Conservation (phyloP, 2,888 invertebrate species). For the Drosophila kokeensis region DNA sequence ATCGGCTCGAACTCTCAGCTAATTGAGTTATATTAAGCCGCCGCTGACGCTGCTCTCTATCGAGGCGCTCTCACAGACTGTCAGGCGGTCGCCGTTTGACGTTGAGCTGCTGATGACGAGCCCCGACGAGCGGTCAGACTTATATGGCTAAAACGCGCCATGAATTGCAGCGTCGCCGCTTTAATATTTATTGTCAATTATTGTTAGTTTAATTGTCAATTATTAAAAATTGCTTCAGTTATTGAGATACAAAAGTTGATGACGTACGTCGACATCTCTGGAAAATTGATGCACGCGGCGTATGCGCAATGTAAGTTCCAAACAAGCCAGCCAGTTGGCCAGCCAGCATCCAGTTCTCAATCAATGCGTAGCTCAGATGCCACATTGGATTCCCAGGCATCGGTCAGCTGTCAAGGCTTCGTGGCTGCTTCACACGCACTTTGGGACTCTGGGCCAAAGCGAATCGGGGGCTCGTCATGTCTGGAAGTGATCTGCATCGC, state of each 20-base stretch:
- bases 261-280: slow-evolving; percentile 34
- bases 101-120: slow-evolving; percentile 40
- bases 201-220: slow-evolving; percentile 79
- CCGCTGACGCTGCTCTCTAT: slow-evolving; percentile 30
- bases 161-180: slow-evolving; percentile 67
- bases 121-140: slow-evolving; percentile 41
- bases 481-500: slow-evolving; percentile 42
- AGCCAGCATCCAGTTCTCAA: slow-evolving; percentile 40
- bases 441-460: background rate
- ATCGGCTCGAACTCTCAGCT: slow-evolving; percentile 54
- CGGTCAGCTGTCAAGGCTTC: slow-evolving; percentile 54
- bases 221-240: slow-evolving; percentile 68
- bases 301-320: slow-evolving; percentile 57
- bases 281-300: slow-evolving; percentile 57
- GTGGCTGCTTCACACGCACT: slow-evolving; percentile 51
- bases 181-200: slow-evolving; percentile 80
- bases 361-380: slow-evolving; percentile 74
- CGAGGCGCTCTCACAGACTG: slow-evolving; percentile 72
- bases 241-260: slow-evolving; percentile 19
- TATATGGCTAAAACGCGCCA: slow-evolving; percentile 78
- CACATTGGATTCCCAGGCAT: slow-evolving; percentile 52
- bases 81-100: slow-evolving; percentile 54
- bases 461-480: background rate
- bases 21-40: slow-evolving; percentile 73
- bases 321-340: slow-evolving; percentile 8